Base-by-base conservation (phyloP, 2,888 invertebrate genomes). In the Eupithecia subumbrata region DNA sequence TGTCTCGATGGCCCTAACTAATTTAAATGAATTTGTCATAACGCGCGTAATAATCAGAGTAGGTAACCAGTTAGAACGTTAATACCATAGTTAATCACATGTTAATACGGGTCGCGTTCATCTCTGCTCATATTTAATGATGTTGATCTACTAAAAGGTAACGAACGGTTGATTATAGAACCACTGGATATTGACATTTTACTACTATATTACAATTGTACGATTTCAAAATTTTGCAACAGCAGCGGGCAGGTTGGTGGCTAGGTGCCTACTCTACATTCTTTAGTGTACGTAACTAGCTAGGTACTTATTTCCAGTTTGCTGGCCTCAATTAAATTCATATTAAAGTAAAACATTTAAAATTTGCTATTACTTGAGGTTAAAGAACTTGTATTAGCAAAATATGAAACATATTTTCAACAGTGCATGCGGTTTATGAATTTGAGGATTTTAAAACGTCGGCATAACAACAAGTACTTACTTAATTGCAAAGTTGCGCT, bases 241-340 rank as follows among this genome's bases (percentile, higher is more conserved):
- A 82, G 79, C 87, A 89, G 88, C 81, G 82, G 80, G 81, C 84
- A 83, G 82, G 66, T 69, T 72, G 72, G 83, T 86, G 83, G 82
- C 83, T 85, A 84, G 66, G 68, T 76, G 68, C 22, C 68, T 68
- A 76, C 37, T 71, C 71, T 69, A 75, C 78, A 78, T 78, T 79
- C 74, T 73, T 78, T 73, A 78, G 76, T 71, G 77, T 73, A 67
- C 71, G 70, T 78, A 79, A 77, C 71, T 78, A 83, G 87, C 83
- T 90, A 86, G 84, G 84, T 84, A 88, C 87, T 43, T 88, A 88
- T 88, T 85, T 90, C 87, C 73, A 77, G 77, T 77, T 89, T 82
- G 90, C 84, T 90, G 91, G 85, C 93, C 92, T 93, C 90, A 92
- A 92, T 92, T 88, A 89, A 72, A 89, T 89, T 89, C 87, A 89